Conservation (phyloP, 2,797 vertebrate species). For the Myotis daubentonii region DNA sequence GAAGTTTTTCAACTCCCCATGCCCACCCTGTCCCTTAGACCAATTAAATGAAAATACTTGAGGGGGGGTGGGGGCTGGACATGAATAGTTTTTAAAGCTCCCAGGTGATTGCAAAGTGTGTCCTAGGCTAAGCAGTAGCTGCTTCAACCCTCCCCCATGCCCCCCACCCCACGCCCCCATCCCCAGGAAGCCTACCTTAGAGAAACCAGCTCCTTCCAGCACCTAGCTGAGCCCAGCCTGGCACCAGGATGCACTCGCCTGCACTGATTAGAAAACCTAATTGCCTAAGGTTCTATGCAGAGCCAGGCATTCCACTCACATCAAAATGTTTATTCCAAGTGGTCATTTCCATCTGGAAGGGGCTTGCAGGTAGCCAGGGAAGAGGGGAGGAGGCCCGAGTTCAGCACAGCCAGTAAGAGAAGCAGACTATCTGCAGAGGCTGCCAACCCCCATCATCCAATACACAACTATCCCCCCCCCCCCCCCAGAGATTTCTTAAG, state of each 20-base stretch:
- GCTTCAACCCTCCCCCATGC: neutral
- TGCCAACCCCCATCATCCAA: slow-evolving; percentile 4
- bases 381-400: neutral
- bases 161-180: neutral
- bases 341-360: slow-evolving; percentile 75
- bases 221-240: slow-evolving; percentile 19
- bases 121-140: neutral
- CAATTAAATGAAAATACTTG: neutral
- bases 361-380: slow-evolving; percentile 60
- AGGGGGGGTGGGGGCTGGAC: neutral
- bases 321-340: slow-evolving; percentile 80
- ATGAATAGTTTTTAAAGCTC: neutral
- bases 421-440: slow-evolving; percentile 27
- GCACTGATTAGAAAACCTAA: slow-evolving; percentile 71
- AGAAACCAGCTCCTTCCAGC: neutral
- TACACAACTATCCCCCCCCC: neutral
- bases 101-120: neutral
- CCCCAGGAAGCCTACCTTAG: neutral
- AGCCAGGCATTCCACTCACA: slow-evolving; percentile 70
- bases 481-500: slow-evolving; percentile 63
- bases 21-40: neutral
- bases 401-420: neutral
- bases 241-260: neutral
- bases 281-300: slow-evolving; percentile 65
- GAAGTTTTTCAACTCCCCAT: neutral